Base-by-base conservation (phyloP, 2,797 vertebrate species). In the Lacerta viridis region DNA sequence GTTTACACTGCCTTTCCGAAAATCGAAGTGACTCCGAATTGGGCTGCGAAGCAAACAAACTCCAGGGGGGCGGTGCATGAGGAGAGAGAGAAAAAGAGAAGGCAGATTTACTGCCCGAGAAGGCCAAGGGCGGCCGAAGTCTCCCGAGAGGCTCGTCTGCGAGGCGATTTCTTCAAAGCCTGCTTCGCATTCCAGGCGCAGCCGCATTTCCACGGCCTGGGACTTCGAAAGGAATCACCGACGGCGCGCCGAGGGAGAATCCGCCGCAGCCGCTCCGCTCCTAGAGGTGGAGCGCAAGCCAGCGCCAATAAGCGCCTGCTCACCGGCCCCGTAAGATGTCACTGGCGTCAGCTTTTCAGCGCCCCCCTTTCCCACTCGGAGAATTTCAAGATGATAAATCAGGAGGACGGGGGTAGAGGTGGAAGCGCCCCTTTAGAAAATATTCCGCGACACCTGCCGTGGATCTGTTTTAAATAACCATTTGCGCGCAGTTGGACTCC, bases 381-480 rank as follows among this genome's bases (percentile, higher is more conserved):
- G 41, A 39, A 46, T 33, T 76, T 77, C 84, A 27, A 27, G 41
- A 10, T 15, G 61, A 82, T 82, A 77, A 88, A 78, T 85, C 66
- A 33, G 23, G 39, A 36, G 72, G 82, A 10, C 46, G 7, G 6
- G 36, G 74, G 27, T 55, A 39, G n/a, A 3, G 29, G 7, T 25
- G n/a, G 76, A 72, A 80, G 85, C 2, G 25, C 6, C 43, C 29
- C 59, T 69, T 69, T 61, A 55, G 36, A 33, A 75, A 80, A 71
- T 39, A 78, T 66, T 25, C 46, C 76, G 69, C 11, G 33, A 80
- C 81, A 80, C 85, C n/a, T 80, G 76, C 81, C 41, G 23, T 43
- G 64, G 85, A 50, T 90, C 80, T 87, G 76, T 66, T 87, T 75
- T 41, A 20, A 84, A 69, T 76, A 69, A 87, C 18, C 33, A 18